A percentile compares a stretch with the other conserved stretches of the same genome.
Conservation (phyloP, 2,113 vertebrate genomes). For the Dermatemys mawii region DNA sequence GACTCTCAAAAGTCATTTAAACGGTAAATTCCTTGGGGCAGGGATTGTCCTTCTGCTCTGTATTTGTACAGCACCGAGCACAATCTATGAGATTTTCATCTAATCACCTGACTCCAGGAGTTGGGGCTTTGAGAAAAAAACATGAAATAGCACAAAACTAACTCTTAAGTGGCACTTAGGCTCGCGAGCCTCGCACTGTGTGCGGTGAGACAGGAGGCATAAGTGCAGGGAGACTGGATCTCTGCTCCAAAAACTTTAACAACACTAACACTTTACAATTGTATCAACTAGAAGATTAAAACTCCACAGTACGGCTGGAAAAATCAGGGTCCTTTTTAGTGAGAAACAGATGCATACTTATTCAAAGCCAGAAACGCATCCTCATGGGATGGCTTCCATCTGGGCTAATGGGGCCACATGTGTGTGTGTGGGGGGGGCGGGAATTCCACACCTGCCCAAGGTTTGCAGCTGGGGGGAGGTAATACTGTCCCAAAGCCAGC, state of each 20-base stretch:
- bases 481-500: neutral
- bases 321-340: neutral
- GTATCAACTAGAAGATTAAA: neutral
- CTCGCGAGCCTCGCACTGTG: neutral
- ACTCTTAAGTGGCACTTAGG: neutral
- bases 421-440: no score
- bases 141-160: neutral
- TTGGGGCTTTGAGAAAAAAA: neutral
- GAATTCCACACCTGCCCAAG: no score
- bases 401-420: no score
- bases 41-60: neutral
- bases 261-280: neutral
- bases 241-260: neutral
- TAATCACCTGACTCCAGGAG: neutral
- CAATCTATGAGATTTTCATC: neutral
- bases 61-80: neutral
- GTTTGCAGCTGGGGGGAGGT: fast-evolving
- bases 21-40: neutral
- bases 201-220: neutral
- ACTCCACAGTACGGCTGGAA: neutral
- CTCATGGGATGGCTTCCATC: neutral
- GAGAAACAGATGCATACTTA: neutral
- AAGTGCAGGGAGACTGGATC: neutral
- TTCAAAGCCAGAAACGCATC: neutral
- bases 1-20: neutral